Evolutionary conservation across 2,888 invertebrate genomes (phyloP), one percentile per base, ranked within the genome.

Genomic region (Entomobrya multifasciata): DNA sequence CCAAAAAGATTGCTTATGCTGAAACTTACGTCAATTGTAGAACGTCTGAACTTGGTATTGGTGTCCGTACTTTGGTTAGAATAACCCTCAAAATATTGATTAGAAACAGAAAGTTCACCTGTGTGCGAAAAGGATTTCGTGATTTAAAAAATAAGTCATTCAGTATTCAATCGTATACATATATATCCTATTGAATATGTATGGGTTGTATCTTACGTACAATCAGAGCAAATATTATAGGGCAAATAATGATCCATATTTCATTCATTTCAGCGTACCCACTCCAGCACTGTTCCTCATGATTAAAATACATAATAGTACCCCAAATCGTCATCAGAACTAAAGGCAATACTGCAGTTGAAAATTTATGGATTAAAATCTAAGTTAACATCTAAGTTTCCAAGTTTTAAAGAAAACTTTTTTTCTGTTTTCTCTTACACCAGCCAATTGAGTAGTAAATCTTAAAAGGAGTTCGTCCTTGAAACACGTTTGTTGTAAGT

Each of bases 391-490:
- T 1, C 36, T 65, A 5, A n/a, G n/a, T 20, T 70, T 70, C n/a
- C n/a, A n/a, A n/a, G n/a, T n/a, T n/a, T n/a, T n/a, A n/a, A n/a
- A n/a, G n/a, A n/a, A n/a, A n/a, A n/a, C n/a, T n/a, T n/a, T n/a
- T n/a, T n/a, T n/a, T n/a, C n/a, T n/a, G n/a, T n/a, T n/a, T n/a
- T n/a, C 6, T 91, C 93, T 92, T 91, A 94, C 94, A 94, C 94
- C 94, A 94, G 74, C 94, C 94, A 78, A 94, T 93, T 52, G 92
- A 90, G 89, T 94, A 93, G 90, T 94, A 94, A 10, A 94, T 89
- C 62, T 92, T 92, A 91, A 94, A 94, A 0, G 94, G 20, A 22
- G 57, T 57, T 36, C 36, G 70, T 93, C 93, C 13, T 93, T 92
- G 87, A 92, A 94, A 94, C 0, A 94, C 94, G 44, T 93, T 93